phyloP scores from a whole-genome alignment of 2,888 invertebrate species.

The Orthosia gothica region DNA sequence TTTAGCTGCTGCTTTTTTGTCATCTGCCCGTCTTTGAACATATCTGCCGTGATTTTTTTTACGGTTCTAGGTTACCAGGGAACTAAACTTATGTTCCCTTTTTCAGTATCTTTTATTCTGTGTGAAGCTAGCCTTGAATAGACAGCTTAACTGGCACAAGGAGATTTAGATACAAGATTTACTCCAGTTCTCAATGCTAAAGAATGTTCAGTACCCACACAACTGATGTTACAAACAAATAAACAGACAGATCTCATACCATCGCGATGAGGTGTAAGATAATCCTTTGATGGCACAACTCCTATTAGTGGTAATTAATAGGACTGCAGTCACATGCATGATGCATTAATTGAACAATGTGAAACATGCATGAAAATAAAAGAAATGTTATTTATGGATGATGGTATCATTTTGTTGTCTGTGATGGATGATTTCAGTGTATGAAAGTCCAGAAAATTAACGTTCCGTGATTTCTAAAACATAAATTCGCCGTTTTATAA shows the following conservation, averaged over 20 bases:
- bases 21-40: too few species aligned
- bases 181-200: background rate
- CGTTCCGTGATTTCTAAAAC: too few species aligned
- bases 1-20: too few species aligned
- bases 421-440: background rate
- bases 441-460: background rate
- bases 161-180: background rate
- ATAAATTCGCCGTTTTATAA: too few species aligned
- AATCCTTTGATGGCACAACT: conserved; percentile 43
- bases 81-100: too few species aligned
- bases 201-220: conserved; percentile 1
- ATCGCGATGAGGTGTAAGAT: conserved; percentile 63
- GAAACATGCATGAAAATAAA: conserved; percentile 19
- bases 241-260: conserved; percentile 20
- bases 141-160: background rate
- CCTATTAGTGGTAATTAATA: conserved; percentile 61
- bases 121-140: too few species aligned
- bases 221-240: background rate
- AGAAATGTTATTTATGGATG: conserved; percentile 21
- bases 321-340: conserved; percentile 46
- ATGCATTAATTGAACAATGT: conserved; percentile 45
- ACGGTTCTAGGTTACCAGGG: too few species aligned
- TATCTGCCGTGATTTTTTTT: too few species aligned
- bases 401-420: background rate
- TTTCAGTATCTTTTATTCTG: too few species aligned